Base-by-base conservation (phyloP, 2,113 vertebrate genomes). In the Plectropomus leopardus region DNA sequence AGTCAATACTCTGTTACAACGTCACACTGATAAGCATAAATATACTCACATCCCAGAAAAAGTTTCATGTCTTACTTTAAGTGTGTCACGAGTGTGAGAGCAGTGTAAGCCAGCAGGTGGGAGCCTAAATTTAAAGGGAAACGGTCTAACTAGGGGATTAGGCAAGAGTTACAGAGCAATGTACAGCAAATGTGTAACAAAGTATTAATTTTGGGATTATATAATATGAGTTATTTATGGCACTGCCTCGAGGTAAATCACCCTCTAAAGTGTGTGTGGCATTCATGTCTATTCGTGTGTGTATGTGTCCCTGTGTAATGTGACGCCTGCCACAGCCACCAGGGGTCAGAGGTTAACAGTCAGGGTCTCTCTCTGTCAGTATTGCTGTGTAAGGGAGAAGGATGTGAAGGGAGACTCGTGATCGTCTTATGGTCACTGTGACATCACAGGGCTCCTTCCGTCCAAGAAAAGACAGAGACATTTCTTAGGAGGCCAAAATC, bases 271-370 rank as follows among this genome's bases (percentile, higher is more conserved):
- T 5, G 16, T 30, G 45, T 23, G 58, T 65, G 40, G 32, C 47
- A 3, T 54, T 8, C 36, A 45, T n/a, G 4, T 66, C 59, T 85
- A 70, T 85, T 72, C n/a, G n/a, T 88, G 24, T 75, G 59, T 58
- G 24, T 28, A 50, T 1, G 4, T n/a, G 16, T 17, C 17, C 9
- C 44, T 44, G 34, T 71, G 48, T n/a, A 51, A 74, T 11, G 3
- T 71, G 68, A 86, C 48, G 74, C 44, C 64, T 47, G 9, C 67
- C 57, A 67, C 30, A 63, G 50, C 26, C 13, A 0, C 66, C 5
- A 7, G 10, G n/a, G 57, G 47, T 26, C 0, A 59, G 16, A 24
- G 76, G 69, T 73, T 50, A 71, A n/a, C 53, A 28, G 59, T 44
- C 58, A 42, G 51, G 28, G 60, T 16, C 54, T 34, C 26, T 51